Evolutionary conservation across 2,888 invertebrate genomes (phyloP), one percentile per base, ranked within the genome.

Genomic region (Melanotus villosus): DNA sequence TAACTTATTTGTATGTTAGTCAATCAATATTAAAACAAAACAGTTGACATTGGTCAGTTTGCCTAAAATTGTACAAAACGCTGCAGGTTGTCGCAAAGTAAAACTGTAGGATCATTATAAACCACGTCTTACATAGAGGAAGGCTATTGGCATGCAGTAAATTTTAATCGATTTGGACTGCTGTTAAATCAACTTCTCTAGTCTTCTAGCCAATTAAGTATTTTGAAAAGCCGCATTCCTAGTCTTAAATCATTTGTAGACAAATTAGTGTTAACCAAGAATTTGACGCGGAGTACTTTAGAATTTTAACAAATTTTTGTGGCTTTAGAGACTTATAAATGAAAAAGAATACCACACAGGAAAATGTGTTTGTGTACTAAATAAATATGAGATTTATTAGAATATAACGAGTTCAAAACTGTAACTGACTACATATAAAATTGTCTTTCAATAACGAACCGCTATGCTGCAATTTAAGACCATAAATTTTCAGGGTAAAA

Each of bases 91-190:
- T 16, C 14, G 41, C 7, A 14, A 14, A 18, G 14, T 7, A 41
- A 16, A 41, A 7, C 26, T 26, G n/a, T n/a, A 26, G 26, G 41
- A 16, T 41, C 41, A 14, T 41, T 41, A 41, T 23, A 47, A 47
- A 47, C 14, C n/a, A 47, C 23, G 23, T 21, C 12, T 7, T 43
- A 19, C 43, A 34, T 18, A 23, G 16, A 52, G 52, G 52, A 52
- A 52, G 52, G 67, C 62, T 67, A 72, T 70, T 68, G 67, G 67
- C 62, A 57, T 65, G 70, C 66, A 70, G 70, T 67, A 65, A 62
- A 65, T 70, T 70, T 68, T 72, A 72, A 72, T 72, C 69, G 70
- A 67, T 72, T 67, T 58, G 38, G 62, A 68, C 70, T 65, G 72
- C 68, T 62, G 69, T 64, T 65, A 69, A 67, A 66, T 71, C 64